Percentiles rank a stretch among this genome's conserved stretches.
Conservation (phyloP, 2,888 invertebrate species). For the Sinopyrophorus schimmeli region DNA sequence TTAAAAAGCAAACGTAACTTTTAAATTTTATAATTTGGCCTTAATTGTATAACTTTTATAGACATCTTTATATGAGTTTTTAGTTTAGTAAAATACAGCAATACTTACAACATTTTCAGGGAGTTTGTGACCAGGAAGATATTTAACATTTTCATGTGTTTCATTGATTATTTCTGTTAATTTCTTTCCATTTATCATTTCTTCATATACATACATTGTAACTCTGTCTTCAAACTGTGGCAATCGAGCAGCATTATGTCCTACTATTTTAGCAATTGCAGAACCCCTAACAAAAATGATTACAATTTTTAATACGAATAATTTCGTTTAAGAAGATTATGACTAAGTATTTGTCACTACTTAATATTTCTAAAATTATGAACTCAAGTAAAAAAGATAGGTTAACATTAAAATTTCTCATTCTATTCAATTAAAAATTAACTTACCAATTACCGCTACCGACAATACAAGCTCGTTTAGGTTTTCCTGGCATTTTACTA, state of each 20-base stretch:
- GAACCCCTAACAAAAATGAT: constrained; percentile 76
- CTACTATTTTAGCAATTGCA: constrained; percentile 97
- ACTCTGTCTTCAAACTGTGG: constrained; percentile 84
- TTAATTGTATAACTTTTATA: not conserved
- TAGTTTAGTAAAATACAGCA: constrained; percentile 42
- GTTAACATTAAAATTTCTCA: constrained; percentile 2
- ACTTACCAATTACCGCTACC: constrained; percentile 90
- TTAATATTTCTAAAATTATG: too few species aligned
- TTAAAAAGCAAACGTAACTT: not conserved
- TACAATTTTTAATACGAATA: too few species aligned
- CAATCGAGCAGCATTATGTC: constrained; percentile 78
- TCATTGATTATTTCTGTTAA: constrained; percentile 98
- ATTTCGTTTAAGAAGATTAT: too few species aligned
- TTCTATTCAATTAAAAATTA: constrained; percentile 7
- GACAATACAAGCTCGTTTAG: constrained; percentile 82
- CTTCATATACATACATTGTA: constrained; percentile 97
- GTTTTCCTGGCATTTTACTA: constrained; percentile 64
- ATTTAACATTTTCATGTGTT: constrained; percentile 97
- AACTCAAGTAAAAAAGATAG: constrained; percentile 2
- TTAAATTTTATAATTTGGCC: not conserved
- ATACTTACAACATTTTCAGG: constrained; percentile 96
- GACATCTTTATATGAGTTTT: not conserved
- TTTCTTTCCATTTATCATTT: constrained; percentile 89
- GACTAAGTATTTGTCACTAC: too few species aligned
- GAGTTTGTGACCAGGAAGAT: constrained; percentile 92